Evolutionary conservation across 2,113 vertebrate species (phyloP).

Genomic region (Rhynchomys soricoides): DNA sequence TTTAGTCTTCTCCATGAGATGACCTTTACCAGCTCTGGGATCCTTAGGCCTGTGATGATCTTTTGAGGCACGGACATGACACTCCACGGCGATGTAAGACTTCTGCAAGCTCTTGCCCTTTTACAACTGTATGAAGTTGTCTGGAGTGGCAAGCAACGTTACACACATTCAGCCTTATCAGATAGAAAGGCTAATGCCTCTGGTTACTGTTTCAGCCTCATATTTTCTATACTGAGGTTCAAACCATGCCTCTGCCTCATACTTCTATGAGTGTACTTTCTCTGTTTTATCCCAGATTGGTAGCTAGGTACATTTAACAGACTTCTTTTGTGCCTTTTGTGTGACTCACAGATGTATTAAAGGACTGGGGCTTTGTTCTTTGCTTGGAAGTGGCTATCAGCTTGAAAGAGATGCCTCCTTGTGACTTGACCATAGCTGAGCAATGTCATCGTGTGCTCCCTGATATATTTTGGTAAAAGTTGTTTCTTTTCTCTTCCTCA

Average conservation of each 20-base stretch:
- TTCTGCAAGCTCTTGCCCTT: conserved; percentile 28
- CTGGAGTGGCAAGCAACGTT: not conserved
- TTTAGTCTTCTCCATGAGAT: not conserved
- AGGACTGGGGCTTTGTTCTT: not conserved
- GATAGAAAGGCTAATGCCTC: conserved; percentile 42
- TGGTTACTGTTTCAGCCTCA: not conserved
- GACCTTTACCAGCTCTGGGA: not conserved
- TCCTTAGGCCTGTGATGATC: not conserved
- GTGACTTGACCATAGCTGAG: not conserved
- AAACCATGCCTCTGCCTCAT: not conserved
- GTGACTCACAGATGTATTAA: not conserved
- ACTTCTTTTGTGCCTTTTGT: not conserved
- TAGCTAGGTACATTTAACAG: not conserved
- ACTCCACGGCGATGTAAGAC: not conserved
- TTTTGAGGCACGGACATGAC: not conserved
- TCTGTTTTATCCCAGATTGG: not conserved
- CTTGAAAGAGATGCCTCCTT: not conserved
- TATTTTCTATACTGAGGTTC: not conserved
- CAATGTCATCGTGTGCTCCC: not conserved
- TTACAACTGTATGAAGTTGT: not conserved
- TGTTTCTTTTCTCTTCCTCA: conserved; percentile 16
- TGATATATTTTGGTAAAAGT: not conserved
- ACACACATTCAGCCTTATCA: not conserved
- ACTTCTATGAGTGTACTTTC: not conserved
- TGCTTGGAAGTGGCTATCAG: not conserved